Evolutionary conservation across 2,888 invertebrate species (phyloP), one percentile per base, ranked within the genome.

Genomic region (Gerris lacustris): DNA sequence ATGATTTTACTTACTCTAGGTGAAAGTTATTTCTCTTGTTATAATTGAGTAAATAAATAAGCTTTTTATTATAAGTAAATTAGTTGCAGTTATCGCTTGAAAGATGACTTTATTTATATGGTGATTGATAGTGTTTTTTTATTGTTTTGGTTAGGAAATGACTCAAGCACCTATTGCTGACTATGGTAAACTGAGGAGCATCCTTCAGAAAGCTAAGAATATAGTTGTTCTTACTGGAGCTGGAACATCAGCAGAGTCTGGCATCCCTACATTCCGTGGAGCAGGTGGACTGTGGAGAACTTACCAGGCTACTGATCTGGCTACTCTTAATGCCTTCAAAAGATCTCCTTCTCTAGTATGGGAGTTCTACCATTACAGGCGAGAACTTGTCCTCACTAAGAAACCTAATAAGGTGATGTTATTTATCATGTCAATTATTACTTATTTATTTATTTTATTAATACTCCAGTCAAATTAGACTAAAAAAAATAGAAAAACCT

Each of bases 281-380:
- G 84, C 87, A 18, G 91, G 91, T 17, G 92, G 92, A 0, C 85
- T 86, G 72, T 94, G 94, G 94, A 85, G 92, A 76, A 88, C 85
- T 76, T 89, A 90, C 79, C 83, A 85, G 74, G 87, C 90, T 0
- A 83, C 86, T 63, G 81, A 84, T 74, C 80, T 90, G 67, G 89
- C 88, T 0, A 88, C 88, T 15, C 89, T 88, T 44, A 82, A 83
- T 76, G 91, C 91, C 0, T 93, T 93, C 79, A 80, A 79, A 70
- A 81, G 82, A 6, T 87, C 87, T 77, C 92, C 93, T 0, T 87
- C 89, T 44, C 82, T 93, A 45, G 93, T 94, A 45, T 94, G 94
- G 94, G 92, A 94, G 80, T 94, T 94, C 81, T 94, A 94, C 79
- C 91, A 92, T 77, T 91, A 92, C 78, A 84, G 93, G 74, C 82